Percentiles rank a stretch among this genome's conserved stretches.
phyloP scores from a whole-genome alignment of 2,113 vertebrate genomes.

The Phainopepla nitens region DNA sequence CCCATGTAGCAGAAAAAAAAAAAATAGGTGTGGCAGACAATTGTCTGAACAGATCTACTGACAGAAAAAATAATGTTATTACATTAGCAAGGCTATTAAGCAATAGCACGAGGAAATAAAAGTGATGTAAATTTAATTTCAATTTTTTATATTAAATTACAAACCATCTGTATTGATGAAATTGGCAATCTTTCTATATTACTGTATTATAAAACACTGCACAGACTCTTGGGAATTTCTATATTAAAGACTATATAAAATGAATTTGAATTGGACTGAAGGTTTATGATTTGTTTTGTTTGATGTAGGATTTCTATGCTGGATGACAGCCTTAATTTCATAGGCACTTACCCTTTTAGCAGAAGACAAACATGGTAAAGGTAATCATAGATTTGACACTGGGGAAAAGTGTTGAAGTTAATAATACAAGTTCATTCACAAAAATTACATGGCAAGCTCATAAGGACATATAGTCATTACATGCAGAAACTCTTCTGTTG shows the following conservation, averaged over 20 bases:
- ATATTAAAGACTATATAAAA: background rate
- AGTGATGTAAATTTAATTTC: background rate
- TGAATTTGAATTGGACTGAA: background rate
- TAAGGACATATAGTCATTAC: background rate
- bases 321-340: background rate
- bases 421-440: background rate
- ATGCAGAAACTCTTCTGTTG: background rate
- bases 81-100: background rate
- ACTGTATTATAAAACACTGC: background rate
- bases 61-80: background rate
- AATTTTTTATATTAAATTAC: background rate
- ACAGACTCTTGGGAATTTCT: background rate
- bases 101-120: background rate
- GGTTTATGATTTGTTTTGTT: background rate
- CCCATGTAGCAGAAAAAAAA: background rate
- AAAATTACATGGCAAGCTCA: background rate
- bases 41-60: background rate
- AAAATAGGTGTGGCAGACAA: background rate
- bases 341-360: background rate
- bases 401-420: background rate
- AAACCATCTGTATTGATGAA: background rate
- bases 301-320: background rate
- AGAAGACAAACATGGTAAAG: background rate
- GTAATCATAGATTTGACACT: no score
- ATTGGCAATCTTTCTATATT: background rate